Evolutionary conservation across 2,888 invertebrate genomes (phyloP), one percentile per base, ranked within the genome.

Genomic region (Cosmorhoe ocellata): DNA sequence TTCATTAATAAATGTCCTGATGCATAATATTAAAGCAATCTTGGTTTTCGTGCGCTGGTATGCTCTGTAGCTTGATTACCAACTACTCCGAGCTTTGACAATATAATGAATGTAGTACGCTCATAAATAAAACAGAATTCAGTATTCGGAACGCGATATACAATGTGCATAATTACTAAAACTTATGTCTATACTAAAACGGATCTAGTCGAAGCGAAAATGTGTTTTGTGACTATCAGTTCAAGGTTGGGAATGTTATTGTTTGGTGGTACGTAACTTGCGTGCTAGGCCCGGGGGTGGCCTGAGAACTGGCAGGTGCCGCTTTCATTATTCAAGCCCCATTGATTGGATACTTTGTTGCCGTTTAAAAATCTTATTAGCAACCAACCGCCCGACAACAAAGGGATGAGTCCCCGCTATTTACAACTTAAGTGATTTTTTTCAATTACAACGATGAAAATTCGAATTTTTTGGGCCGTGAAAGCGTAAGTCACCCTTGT

Each of bases 281-380:
- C 87, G 89, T 87, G 88, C 85, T 78, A 78, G 79, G 69, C 63
- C 74, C 61, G 69, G 73, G 81, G 88, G 86, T 72, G 80, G 79
- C 76, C 72, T 87, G 89, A 70, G 89, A 88, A 87, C 80, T 68
- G 67, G 74, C 90, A 90, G 90, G 89, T 90, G 90, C 76, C 76
- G 75, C 81, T 84, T 90, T 90, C 89, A 90, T 90, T 90, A 90
- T 90, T 90, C 89, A 89, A 84, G 84, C 83, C 66, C 81, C 88
- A 90, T 90, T 88, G 90, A 90, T 90, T 90, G 85, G 89, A 84
- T 88, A 89, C 88, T 89, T 87, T 88, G 88, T 89, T 84, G 86
- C 81, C 86, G 85, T 88, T 89, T 89, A 89, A 90, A 90, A 89
- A 88, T 86, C 86, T 89, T 88, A 88, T 88, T 88, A 89, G 83